A percentile compares a stretch with the other conserved stretches of the same genome.
phyloP scores from a whole-genome alignment of 2,888 invertebrate species.

The Orchesella flavescens region DNA sequence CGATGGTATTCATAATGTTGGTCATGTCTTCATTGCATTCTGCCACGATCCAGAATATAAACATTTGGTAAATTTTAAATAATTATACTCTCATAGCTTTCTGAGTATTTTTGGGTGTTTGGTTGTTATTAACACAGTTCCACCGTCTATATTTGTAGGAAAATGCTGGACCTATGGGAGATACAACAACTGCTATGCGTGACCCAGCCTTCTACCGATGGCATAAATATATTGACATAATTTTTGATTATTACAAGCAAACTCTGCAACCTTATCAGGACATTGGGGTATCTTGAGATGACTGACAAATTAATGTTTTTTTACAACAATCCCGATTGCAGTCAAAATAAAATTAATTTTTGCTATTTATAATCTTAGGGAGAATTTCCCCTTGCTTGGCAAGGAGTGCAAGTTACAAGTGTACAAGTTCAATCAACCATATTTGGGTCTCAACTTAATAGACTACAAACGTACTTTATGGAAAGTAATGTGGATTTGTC shows the following conservation, averaged over 20 bases:
- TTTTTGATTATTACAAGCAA: slow-evolving; percentile 84
- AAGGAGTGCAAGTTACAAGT: slow-evolving; percentile 68
- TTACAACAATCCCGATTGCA: too few relatives aligned
- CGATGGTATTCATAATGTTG: slow-evolving; percentile 82
- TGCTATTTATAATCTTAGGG: too few relatives aligned
- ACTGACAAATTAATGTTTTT: neutral
- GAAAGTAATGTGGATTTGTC: slow-evolving; percentile 85
- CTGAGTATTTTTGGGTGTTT: too few relatives aligned
- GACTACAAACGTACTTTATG: slow-evolving; percentile 84
- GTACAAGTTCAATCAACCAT: slow-evolving; percentile 72
- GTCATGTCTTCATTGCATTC: slow-evolving; percentile 85
- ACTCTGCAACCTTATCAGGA: slow-evolving; percentile 77
- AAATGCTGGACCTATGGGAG: slow-evolving; percentile 87
- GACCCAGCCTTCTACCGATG: slow-evolving; percentile 90
- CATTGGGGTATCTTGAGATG: slow-evolving; percentile 29
- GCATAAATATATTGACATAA: slow-evolving; percentile 86
- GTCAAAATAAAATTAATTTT: too few relatives aligned
- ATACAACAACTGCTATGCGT: slow-evolving; percentile 88
- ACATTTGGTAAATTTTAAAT: slow-evolving; percentile 73
- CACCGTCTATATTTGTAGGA: slow-evolving; percentile 77
- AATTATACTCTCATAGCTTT: too few relatives aligned
- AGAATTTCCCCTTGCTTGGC: slow-evolving; percentile 70
- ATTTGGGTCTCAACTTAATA: slow-evolving; percentile 74
- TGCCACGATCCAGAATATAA: slow-evolving; percentile 87
- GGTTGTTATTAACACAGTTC: too few relatives aligned